A percentile compares a stretch with the other conserved stretches of the same genome.
Evolutionary conservation across 2,113 vertebrate genomes (phyloP).

Genomic region (Cebidichthys violaceus): DNA sequence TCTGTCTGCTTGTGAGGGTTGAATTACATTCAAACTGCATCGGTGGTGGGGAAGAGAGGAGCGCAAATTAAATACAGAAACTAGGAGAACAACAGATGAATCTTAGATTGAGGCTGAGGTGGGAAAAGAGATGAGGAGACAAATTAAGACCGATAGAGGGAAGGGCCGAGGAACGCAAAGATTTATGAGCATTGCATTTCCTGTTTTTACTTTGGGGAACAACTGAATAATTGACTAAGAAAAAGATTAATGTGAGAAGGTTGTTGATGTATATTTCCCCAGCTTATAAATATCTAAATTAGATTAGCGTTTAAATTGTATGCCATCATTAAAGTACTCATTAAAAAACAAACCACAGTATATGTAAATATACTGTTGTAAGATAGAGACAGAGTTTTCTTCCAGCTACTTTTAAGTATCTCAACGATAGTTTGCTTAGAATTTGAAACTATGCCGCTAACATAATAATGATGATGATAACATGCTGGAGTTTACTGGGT

Average conservation of each 20-base stretch:
- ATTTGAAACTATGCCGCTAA: not conserved
- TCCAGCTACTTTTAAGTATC: not conserved
- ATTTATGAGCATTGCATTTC: constrained; percentile 24
- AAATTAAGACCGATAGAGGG: constrained; percentile 18
- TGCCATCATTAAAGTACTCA: constrained; percentile 37
- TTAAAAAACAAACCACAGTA: constrained; percentile 12
- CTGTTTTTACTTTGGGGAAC: constrained; percentile 17
- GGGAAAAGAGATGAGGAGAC: constrained; percentile 1
- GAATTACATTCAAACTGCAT: constrained; percentile 10
- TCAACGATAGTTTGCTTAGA: not conserved
- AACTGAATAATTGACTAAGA: constrained; percentile 67
- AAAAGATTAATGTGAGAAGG: constrained; percentile 45
- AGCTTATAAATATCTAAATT: constrained; percentile 50
- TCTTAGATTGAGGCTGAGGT: constrained; percentile 9
- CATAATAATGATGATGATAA: too few relatives aligned
- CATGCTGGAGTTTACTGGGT: not conserved
- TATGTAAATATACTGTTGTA: constrained; percentile 29
- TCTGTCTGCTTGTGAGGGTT: constrained; percentile 9
- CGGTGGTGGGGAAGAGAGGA: not conserved
- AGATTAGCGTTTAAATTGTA: constrained; percentile 44
- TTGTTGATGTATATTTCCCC: constrained; percentile 30
- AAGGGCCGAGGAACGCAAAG: constrained; percentile 14
- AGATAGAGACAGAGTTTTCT: not conserved
- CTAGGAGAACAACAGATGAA: not conserved
- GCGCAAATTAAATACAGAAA: constrained; percentile 19